These are phyloP conservation scores for Theonella swinhoei DNA, from an alignment of 37 sponge, comb jelly and placozoan species.

Conservation along the genomic window DNA sequence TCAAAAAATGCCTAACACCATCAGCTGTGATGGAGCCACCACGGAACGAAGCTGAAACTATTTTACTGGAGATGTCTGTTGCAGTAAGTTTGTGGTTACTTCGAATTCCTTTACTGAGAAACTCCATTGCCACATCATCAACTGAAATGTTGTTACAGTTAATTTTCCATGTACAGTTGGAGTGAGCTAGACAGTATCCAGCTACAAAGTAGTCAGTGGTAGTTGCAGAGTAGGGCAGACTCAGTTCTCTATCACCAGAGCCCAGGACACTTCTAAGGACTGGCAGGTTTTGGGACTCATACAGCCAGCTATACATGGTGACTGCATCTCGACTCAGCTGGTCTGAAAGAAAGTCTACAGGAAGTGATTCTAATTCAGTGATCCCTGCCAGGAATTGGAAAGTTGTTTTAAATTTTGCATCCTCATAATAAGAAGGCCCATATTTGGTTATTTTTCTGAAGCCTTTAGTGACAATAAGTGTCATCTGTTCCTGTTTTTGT, in stretches of 20 bases:
- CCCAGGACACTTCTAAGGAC: neutral
- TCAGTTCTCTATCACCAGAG: neutral
- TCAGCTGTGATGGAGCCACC: neutral
- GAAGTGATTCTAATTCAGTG: neutral
- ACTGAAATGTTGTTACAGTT: neutral
- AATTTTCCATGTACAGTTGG: constrained; percentile 5
- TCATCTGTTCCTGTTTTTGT: neutral
- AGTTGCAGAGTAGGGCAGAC: constrained; percentile 1
- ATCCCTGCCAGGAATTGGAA: neutral
- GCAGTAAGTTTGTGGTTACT: neutral
- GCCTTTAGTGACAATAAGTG: neutral
- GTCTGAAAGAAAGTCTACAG: neutral
- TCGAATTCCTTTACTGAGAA: neutral
- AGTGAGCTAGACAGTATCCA: neutral
- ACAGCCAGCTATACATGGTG: neutral
- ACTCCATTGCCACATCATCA: constrained; percentile 9
- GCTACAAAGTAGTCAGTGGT: neutral
- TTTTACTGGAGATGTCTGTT: neutral
- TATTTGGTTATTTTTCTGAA: neutral
- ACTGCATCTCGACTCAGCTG: neutral
- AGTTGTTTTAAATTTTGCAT: neutral
- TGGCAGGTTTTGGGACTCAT: neutral
- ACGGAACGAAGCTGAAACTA: neutral
- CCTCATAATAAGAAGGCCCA: neutral
- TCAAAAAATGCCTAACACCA: neutral